phyloP scores from a whole-genome alignment of 2,888 invertebrate species.

The Gerris lacustris region DNA sequence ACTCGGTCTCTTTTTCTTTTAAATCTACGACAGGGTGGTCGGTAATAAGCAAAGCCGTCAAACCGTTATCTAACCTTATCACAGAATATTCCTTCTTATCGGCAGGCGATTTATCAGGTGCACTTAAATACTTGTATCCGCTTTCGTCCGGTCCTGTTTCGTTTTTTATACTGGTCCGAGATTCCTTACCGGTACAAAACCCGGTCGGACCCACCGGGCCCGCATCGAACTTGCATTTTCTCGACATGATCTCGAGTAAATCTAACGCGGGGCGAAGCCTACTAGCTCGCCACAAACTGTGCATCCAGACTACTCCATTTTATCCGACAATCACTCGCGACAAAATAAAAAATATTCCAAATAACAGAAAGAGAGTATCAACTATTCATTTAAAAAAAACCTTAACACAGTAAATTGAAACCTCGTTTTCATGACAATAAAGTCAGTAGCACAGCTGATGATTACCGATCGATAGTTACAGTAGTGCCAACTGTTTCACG shows the following conservation, averaged over 20 bases:
- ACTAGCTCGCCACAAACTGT: too few species aligned
- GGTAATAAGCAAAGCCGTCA: conserved; percentile 29
- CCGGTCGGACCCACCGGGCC: not conserved
- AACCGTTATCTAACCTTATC: conserved; percentile 29
- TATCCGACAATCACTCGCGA: too few species aligned
- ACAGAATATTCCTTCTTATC: conserved; percentile 59
- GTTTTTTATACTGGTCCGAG: not conserved
- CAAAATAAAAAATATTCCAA: too few species aligned
- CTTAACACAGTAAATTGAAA: too few species aligned
- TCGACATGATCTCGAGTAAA: not conserved
- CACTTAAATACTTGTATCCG: conserved; percentile 33
- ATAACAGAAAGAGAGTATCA: too few species aligned
- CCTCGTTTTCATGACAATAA: too few species aligned
- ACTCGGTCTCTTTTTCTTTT: conserved; percentile 15
- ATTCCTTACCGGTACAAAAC: not conserved
- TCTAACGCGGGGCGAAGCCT: too few species aligned
- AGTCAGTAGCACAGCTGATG: too few species aligned
- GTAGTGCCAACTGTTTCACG: too few species aligned
- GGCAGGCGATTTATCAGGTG: conserved; percentile 58
- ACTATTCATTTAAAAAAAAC: too few species aligned
- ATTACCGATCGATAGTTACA: too few species aligned
- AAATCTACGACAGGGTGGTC: conserved; percentile 25
- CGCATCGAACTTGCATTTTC: conserved; percentile 6
- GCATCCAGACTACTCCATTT: too few species aligned
- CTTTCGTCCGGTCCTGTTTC: not conserved